phyloP scores from a whole-genome alignment of 2,113 vertebrate genomes.

The Odocoileus hemionus region DNA sequence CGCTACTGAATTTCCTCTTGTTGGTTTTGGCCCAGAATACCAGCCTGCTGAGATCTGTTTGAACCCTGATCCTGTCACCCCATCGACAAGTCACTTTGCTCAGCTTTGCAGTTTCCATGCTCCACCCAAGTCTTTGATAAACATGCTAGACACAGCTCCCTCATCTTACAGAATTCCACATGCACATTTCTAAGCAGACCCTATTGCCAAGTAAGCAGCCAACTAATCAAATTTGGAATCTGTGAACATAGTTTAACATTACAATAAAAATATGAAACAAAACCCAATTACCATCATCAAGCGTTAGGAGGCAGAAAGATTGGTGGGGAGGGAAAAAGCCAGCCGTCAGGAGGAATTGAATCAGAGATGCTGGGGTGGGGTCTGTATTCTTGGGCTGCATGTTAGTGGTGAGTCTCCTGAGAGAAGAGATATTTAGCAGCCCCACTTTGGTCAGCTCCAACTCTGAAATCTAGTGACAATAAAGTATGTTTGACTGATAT shows the following conservation, averaged over 20 bases:
- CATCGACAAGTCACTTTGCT: neutral
- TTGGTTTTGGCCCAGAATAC: neutral
- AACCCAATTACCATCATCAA: neutral
- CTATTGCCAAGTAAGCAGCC: neutral
- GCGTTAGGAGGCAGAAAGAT: neutral
- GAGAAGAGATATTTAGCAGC: neutral
- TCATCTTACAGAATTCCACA: neutral
- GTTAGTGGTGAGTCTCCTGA: neutral
- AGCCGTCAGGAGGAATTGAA: neutral
- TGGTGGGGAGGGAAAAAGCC: neutral
- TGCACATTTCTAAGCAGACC: neutral
- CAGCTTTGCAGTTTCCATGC: neutral
- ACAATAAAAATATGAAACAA: neutral
- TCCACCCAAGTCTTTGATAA: neutral
- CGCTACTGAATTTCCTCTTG: neutral
- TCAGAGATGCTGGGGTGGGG: neutral
- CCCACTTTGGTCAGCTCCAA: neutral
- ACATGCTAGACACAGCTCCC: neutral
- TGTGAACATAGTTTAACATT: neutral
- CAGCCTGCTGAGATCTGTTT: neutral
- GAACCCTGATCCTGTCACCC: neutral
- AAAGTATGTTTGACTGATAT: neutral
- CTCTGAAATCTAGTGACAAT: neutral
- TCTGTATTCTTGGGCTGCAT: neutral
- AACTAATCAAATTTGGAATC: neutral